Evolutionary conservation across 1,140 invertebrate genomes (phyloP), one percentile per base, ranked within the genome.

Genomic region (Thaumatotibia leucotreta): DNA sequence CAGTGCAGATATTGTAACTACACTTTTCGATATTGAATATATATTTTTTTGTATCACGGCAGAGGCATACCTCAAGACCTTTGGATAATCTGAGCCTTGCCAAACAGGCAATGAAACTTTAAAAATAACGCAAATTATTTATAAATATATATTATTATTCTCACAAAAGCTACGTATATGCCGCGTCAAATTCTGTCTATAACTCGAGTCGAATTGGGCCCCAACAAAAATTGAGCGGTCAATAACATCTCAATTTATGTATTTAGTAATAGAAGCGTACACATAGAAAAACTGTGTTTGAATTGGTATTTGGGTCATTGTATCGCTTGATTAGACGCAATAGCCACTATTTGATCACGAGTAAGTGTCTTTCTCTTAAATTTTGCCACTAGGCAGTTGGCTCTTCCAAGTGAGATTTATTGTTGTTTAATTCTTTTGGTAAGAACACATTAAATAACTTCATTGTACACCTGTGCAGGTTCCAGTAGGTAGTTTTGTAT

Each of bases 271-370:
- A 66, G 75, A 77, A 72, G 65, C 52, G 23, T 65, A 70, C 61
- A 67, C 67, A 76, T 74, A 73, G 72, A 83, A 80, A 80, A 76
- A 78, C 35, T 72, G 39, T 64, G 52, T 45, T 35, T 70, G 66
- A 78, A 80, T 84, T 83, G 75, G 9, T 82, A 83, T 83, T 82
- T 83, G 62, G 77, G 75, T 85, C 79, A 82, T 73, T 70, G 74
- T 70, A 80, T 58, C 52, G 52, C 14, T 31, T 31, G 29, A 58
- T n/a, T 58, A 58, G 52, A 27, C 10, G n/a, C 52, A 58, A 27
- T 27, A 17, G 27, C 17, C 29, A 29, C 10, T 17, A 58, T 58
- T 58, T 58, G 52, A 29, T 58, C 52, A 58, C 23, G 52, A 58
- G 52, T 11, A 52, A 24, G 50, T 24, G 23, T 54, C 50, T 54